Evolutionary conservation across 2,797 vertebrate species (phyloP).

Genomic region (Phrynocephalus vlangalii): DNA sequence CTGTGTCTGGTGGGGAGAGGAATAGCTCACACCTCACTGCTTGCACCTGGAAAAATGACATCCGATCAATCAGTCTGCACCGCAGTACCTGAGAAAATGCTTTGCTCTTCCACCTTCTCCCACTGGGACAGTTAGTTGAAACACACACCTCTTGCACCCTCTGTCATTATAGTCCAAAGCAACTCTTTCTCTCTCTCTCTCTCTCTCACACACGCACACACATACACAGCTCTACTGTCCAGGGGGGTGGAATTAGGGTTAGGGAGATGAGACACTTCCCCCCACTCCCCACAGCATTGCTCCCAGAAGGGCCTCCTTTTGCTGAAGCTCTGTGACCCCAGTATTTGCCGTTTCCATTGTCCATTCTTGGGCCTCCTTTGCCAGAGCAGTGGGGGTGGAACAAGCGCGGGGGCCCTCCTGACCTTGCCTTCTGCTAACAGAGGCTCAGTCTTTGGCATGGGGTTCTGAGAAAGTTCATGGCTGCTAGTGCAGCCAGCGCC

Average conservation of each 20-base stretch:
- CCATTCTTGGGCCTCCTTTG: constrained; percentile 54
- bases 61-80: no score
- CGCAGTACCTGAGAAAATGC: background rate
- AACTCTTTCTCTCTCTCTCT: background rate
- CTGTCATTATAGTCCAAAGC: background rate
- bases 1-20: no score
- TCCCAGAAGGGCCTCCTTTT: constrained; percentile 59
- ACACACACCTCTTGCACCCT: background rate
- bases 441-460: constrained; percentile 39
- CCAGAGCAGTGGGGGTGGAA: constrained; percentile 59
- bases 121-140: background rate
- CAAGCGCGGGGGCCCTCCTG: constrained; percentile 54
- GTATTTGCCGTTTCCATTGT: constrained; percentile 28
- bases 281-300: constrained; percentile 18
- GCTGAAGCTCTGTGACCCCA: constrained; percentile 42
- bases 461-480: constrained; percentile 42
- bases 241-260: background rate
- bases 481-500: background rate
- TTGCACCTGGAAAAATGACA: background rate
- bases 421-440: constrained; percentile 65
- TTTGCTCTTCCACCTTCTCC: background rate
- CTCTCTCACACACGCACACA: background rate
- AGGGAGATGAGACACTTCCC: background rate
- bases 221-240: background rate
- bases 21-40: background rate